Evolutionary conservation across 23 tunicate genomes (phyloP), one percentile per base, ranked within the genome.

Genomic region (Corella eumyota): DNA sequence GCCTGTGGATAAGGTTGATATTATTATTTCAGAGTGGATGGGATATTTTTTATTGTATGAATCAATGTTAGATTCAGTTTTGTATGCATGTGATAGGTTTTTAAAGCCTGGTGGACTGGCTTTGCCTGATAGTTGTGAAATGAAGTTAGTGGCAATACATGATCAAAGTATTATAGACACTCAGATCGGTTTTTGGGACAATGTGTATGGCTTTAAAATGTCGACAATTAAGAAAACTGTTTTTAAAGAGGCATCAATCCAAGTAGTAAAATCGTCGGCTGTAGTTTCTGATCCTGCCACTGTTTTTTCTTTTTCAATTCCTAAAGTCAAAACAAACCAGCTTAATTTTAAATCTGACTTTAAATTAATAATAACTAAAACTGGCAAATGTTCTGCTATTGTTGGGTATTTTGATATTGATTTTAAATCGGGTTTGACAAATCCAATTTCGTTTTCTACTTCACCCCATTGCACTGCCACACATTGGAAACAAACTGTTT

Each of bases 21-120:
- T 92, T 6, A 92, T 92, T 22, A 67, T 92, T 36, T 92, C 98
- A 0, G 98, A 92, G 34, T 92, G 98, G 98, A 92, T 92, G 98
- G 98, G 98, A 7, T 92, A 92, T 61, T 92, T 83, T 76, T 63
- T 83, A 29, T 36, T 92, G 1, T 92, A 92, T 59, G 98, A 92
- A 37, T 77, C 92, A 0, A 92, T 92, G 98, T 72, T 92, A 0
- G 98, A 92, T 55, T 77, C 92, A 45, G 98, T 92, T 15, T 48
- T 92, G 37, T 64, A 34, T 71, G 98, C 92, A 35, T 68, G 87
- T 4, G 74, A 77, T 26, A 92, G 83, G 53, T 77, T 84, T 85
- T 44, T 92, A 25, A 30, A 22, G 25, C 57, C 59, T 9, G 76
- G 33, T 34, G 98, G 98, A 2, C 33, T 73, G 9, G 27, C 83